phyloP scores from a whole-genome alignment of 2,888 invertebrate species.

The Rhimphoctona megacephalus region DNA sequence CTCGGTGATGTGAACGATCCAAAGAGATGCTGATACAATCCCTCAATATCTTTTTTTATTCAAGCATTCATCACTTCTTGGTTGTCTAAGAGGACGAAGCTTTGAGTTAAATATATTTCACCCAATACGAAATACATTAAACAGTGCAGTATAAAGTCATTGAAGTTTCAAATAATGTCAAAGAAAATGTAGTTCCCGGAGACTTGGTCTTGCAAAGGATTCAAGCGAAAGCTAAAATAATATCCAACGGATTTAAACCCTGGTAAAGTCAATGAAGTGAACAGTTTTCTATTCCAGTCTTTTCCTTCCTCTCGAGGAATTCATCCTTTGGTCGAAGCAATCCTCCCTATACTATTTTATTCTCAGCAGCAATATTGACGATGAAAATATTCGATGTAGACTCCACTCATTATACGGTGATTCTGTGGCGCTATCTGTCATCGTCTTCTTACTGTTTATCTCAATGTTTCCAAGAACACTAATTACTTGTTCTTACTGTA shows the following conservation, averaged over 20 bases:
- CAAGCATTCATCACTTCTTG: conserved; percentile 11
- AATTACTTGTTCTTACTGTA: conserved; percentile 31
- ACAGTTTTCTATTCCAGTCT: conserved; percentile 1
- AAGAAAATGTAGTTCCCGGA: conserved; percentile 12
- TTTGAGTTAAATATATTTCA: conserved; percentile 7
- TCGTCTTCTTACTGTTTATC: background rate
- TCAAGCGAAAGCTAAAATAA: background rate
- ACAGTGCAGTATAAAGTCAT: background rate
- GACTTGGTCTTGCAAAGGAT: conserved; percentile 25
- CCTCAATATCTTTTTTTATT: background rate
- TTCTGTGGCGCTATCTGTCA: conserved; percentile 3
- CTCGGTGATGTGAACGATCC: conserved; percentile 8
- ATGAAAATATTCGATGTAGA: conserved; percentile 17
- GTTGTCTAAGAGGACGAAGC: background rate
- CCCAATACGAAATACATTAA: conserved; percentile 10
- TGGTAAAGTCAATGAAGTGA: background rate
- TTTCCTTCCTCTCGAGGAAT: background rate
- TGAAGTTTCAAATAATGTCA: conserved; percentile 21
- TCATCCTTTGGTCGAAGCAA: background rate
- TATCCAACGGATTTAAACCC: conserved; percentile 10
- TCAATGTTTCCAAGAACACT: background rate
- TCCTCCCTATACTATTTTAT: conserved; percentile 19
- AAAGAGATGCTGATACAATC: conserved; percentile 1
- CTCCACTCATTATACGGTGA: conserved; percentile 42
- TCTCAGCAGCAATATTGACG: background rate